Base-by-base conservation (phyloP, 2,888 invertebrate species). In the Monochamus alternatus region DNA sequence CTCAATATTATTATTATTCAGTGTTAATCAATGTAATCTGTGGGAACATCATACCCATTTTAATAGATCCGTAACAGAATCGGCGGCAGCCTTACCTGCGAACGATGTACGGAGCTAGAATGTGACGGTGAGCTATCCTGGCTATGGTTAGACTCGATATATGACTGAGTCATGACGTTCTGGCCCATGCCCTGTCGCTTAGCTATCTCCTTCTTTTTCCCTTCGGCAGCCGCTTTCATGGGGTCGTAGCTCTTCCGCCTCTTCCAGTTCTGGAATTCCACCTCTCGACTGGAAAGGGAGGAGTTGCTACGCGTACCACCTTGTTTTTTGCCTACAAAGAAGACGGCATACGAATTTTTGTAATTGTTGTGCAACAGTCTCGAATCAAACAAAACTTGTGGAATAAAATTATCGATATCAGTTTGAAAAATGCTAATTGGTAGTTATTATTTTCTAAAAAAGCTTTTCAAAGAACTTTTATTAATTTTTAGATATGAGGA, bases 171-270 rank as follows among this genome's bases (percentile, higher is more conserved):
- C 87, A 88, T 88, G 9, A 83, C 76, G 72, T 85, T 84, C 10
- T 71, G 75, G 4, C 77, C 78, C 0, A 68, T 47, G 44, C 12
- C 75, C 64, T 82, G 76, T 79, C 89, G 89, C 74, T 90, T 90
- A 4, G 90, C 91, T 78, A 91, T 87, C 82, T 91, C 91, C 85
- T 92, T 93, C 85, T 92, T 92, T 85, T 92, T 93, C 32, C 95
- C 97, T 87, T 97, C 96, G 30, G 96, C 96, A 0, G 97, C 98
- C 0, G 98, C 96, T 88, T 95, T 96, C 93, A 96, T 94, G 43
- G 98, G 98, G 90, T 98, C 97, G 89, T 98, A 98, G 83, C 96
- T 97, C 84, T 98, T 98, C 78, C 98, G 91, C 75, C 98, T 92
- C 87, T 97, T 96, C 98, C 98, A 98, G 90, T 98, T 98, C 88